A percentile compares a stretch with the other conserved stretches of the same genome.
Conservation (phyloP, 2,888 invertebrate species). For the Spisula subtruncata region DNA sequence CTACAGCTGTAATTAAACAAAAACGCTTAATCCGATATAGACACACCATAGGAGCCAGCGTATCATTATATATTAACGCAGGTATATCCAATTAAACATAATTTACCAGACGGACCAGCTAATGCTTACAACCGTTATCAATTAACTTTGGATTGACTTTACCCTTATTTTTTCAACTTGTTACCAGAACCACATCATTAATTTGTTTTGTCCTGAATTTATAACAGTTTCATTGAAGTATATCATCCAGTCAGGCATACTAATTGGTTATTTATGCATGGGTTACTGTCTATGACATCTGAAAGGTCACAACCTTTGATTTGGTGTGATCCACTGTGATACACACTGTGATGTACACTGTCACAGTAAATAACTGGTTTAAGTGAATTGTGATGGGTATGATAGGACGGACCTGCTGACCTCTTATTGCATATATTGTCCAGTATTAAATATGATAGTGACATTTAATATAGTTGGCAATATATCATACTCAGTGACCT, state of each 20-base stretch:
- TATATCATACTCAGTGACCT: not conserved
- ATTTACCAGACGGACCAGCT: no score
- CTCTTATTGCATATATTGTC: not conserved
- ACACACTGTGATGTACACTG: no score
- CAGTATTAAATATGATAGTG: not conserved
- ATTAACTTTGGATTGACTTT: no score
- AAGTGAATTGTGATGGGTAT: not conserved
- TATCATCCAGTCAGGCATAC: not conserved
- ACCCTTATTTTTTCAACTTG: no score
- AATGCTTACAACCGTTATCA: no score
- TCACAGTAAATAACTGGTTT: not conserved
- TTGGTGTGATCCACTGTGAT: not conserved
- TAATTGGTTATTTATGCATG: constrained; percentile 26
- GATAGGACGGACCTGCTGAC: not conserved
- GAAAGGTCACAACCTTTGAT: constrained; percentile 18
- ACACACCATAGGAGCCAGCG: no score
- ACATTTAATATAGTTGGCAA: not conserved
- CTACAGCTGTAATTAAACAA: no score
- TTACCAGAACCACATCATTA: no score
- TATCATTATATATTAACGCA: no score
- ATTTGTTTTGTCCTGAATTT: not conserved
- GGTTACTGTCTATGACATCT: constrained; percentile 8
- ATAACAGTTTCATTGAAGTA: constrained; percentile 21
- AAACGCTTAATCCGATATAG: no score
- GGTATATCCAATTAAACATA: no score